A percentile compares a stretch with the other conserved stretches of the same genome.
phyloP scores from a whole-genome alignment of 2,113 vertebrate species.

The Glaucomys volans region DNA sequence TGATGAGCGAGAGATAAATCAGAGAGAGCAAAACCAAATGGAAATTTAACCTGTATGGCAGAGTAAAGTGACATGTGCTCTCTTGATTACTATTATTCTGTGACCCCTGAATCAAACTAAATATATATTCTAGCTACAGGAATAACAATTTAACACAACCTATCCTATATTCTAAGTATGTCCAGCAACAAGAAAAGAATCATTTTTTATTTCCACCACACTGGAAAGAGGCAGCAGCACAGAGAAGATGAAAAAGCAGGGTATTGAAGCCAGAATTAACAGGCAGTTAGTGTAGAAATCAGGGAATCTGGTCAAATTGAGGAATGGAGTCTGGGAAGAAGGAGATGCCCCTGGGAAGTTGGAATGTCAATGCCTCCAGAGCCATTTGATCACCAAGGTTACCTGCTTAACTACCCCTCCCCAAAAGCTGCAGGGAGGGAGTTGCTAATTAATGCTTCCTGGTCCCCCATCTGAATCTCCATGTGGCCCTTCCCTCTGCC shows the following conservation, averaged over 20 bases:
- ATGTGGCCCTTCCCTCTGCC: no score
- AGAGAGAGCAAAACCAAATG: background rate
- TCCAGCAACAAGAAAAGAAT: background rate
- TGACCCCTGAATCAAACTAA: slow-evolving; percentile 39
- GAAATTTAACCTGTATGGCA: background rate
- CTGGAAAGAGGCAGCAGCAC: background rate
- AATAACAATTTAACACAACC: slow-evolving; percentile 62
- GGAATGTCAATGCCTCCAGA: no score
- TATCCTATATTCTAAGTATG: slow-evolving; percentile 44
- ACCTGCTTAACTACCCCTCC: no score
- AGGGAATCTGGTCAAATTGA: no score
- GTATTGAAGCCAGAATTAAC: no score
- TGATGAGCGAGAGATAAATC: background rate
- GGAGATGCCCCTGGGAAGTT: no score
- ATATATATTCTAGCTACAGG: background rate
- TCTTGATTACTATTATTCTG: slow-evolving; percentile 49
- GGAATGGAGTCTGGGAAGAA: no score
- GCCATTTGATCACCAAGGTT: no score
- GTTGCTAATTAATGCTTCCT: no score
- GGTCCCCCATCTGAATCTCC: no score
- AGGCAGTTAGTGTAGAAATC: no score
- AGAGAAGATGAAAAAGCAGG: background rate
- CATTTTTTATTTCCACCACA: slow-evolving; percentile 44
- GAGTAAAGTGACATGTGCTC: background rate
- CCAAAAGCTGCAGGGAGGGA: no score